Evolutionary conservation across 2,113 vertebrate species (phyloP), one percentile per base, ranked within the genome.

Genomic region (Alligator mississippiensis): DNA sequence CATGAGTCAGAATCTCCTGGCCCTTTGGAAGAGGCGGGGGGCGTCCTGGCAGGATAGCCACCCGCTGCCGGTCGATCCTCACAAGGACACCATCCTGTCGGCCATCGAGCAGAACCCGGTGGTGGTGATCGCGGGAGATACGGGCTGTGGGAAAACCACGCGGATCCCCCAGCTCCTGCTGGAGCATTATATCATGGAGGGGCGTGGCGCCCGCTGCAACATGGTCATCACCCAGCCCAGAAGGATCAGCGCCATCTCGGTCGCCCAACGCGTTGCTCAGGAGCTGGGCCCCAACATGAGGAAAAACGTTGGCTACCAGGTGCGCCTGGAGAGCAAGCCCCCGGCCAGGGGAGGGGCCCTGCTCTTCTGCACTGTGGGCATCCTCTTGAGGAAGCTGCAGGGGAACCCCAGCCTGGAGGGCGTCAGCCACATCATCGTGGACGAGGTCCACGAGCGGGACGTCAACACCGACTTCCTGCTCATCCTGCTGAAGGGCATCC

Each of bases 381-480:
- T 99, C 93, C 97, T 99, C 77, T 97, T 99, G 90, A 97, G 97
- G 89, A 99, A 99, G 97, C 98, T 99, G 87, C 99, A 99, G 98
- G 98, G 98, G 0, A 99, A 99, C 96, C 98, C 98, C 8, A 94
- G 94, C 59, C 97, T 99, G 90, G 97, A 96, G 96, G 99, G 99
- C 0, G 98, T 99, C 93, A 99, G 99, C 96, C 99, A 99, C 1
- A 98, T 99, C 14, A 96, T 99, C 4, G 99, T 99, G 62, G 99
- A 99, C 0, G 99, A 99, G 97, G 99, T 99, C 58, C 99, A 99
- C 1, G 99, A 99, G 97, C 96, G 99, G 9, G 99, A 99, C 4
- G 98, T 99, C 70, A 99, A 99, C 98, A 99, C 99, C 0, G 99
- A 99, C 97, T 98, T 99, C 97, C 98, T 99, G 93, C 98, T 99